Evolutionary conservation across 2,797 vertebrate genomes (phyloP).

Genomic region (Schizopygopsis pylzovi): DNA sequence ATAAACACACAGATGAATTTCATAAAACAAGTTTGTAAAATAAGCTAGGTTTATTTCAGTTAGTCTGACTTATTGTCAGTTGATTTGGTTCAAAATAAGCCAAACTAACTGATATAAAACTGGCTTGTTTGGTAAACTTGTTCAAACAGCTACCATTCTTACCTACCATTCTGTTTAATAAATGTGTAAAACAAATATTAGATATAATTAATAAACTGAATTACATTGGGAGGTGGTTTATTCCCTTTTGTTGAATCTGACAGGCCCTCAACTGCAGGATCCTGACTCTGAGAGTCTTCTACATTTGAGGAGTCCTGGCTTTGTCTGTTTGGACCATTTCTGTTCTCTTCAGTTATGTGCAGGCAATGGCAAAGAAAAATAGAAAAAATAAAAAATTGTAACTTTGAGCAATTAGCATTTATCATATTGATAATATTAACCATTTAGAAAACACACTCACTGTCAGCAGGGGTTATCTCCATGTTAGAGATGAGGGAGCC

Average conservation of each 20-base stretch:
- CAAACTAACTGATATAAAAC: too few relatives aligned
- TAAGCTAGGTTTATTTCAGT: too few relatives aligned
- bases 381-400: neutral
- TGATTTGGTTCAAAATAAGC: too few relatives aligned
- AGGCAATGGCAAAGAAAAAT: neutral
- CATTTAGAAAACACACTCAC: constrained; percentile 26
- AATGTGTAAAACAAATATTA: neutral
- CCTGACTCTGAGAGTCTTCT: constrained; percentile 24
- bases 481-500: constrained; percentile 28
- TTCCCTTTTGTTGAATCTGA: constrained; percentile 37
- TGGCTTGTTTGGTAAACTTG: too few relatives aligned
- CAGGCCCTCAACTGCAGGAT: neutral
- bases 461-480: constrained; percentile 35
- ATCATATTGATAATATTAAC: neutral
- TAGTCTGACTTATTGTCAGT: too few relatives aligned
- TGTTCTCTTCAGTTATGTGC: constrained; percentile 52
- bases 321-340: constrained; percentile 17
- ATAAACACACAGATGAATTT: neutral
- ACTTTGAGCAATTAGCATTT: neutral
- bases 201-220: neutral
- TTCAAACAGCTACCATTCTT: too few relatives aligned
- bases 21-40: too few relatives aligned
- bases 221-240: constrained; percentile 62
- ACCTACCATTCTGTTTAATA: neutral
- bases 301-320: neutral